These are phyloP conservation scores for Auanema sp. DNA, from an alignment of 2,888 invertebrate genomes.

Conservation along the genomic window DNA sequence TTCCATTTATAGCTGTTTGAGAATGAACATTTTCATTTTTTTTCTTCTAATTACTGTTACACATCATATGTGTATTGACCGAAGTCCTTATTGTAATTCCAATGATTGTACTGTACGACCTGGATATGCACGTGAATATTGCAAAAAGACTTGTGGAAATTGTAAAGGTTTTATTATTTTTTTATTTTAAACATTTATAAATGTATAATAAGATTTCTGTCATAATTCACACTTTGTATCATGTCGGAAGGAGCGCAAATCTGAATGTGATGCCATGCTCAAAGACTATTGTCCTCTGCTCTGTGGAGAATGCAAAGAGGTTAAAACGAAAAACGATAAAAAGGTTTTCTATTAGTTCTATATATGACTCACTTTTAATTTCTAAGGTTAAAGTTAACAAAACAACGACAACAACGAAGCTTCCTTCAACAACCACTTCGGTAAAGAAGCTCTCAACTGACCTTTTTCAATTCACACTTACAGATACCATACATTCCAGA, in stretches of 20 bases:
- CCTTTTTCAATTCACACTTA: no score
- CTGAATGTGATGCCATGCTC: conserved; percentile 47
- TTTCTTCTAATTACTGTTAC: neutral
- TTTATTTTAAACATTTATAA: no score
- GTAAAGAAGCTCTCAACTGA: no score
- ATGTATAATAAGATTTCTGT: conserved; percentile 42
- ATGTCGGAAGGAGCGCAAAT: conserved; percentile 34
- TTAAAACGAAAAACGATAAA: neutral
- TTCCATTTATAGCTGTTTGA: no score
- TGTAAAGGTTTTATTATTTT: conserved; percentile 31
- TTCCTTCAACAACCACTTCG: no score
- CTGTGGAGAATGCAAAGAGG: conserved; percentile 16
- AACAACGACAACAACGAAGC: no score
- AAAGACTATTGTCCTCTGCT: conserved; percentile 23
- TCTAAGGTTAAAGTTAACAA: no score
- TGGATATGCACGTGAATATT: conserved; percentile 45
- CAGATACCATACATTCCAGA: no score
- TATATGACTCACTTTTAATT: no score
- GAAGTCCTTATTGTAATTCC: conserved; percentile 47
- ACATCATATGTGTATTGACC: conserved; percentile 31
- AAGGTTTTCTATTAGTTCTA: no score
- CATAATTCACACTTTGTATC: conserved; percentile 38
- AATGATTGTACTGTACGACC: conserved; percentile 49
- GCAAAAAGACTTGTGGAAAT: conserved; percentile 45
- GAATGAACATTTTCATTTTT: conserved; percentile 3